Evolutionary conservation across 2,113 vertebrate genomes (phyloP).

Genomic region (Caretta caretta): DNA sequence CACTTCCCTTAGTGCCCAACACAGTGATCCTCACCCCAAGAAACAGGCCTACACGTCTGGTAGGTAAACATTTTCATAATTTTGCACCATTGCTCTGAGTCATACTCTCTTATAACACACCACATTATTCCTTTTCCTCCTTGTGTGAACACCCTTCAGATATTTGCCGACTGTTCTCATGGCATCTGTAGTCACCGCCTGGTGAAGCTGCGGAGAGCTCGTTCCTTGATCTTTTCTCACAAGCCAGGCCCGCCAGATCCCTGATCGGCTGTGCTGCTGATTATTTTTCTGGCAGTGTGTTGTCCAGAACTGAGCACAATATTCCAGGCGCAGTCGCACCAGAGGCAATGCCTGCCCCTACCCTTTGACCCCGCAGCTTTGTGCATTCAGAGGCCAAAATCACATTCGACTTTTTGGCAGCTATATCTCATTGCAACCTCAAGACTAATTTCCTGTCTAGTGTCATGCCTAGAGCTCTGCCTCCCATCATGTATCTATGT

Average conservation of each 20-base stretch:
- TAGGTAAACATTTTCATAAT: not conserved
- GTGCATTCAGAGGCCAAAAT: not conserved
- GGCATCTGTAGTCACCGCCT: not conserved
- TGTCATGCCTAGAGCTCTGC: not conserved
- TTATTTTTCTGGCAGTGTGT: not conserved
- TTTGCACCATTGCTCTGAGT: not conserved
- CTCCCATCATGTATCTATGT: not conserved
- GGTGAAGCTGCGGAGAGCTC: not conserved
- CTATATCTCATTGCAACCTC: not conserved
- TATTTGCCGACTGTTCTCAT: not conserved
- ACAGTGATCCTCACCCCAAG: not conserved
- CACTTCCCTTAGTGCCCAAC: rapidly evolving
- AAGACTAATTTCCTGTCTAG: not conserved
- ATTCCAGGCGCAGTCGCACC: slow-evolving; percentile 5
- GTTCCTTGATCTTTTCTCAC: not conserved
- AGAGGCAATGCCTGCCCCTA: not conserved
- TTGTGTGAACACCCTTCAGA: not conserved
- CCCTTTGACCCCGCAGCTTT: not conserved
- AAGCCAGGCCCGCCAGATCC: not conserved
- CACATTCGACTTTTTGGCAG: not conserved
- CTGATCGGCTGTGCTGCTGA: not conserved
- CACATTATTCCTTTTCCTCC: not conserved
- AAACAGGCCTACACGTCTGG: not conserved
- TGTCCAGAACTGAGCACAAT: not conserved
- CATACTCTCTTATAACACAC: not conserved